Base-by-base conservation (phyloP, 30 jellyfish, hydroid and myxozoan genomes). In the Chrysaora quinquecirrha region DNA sequence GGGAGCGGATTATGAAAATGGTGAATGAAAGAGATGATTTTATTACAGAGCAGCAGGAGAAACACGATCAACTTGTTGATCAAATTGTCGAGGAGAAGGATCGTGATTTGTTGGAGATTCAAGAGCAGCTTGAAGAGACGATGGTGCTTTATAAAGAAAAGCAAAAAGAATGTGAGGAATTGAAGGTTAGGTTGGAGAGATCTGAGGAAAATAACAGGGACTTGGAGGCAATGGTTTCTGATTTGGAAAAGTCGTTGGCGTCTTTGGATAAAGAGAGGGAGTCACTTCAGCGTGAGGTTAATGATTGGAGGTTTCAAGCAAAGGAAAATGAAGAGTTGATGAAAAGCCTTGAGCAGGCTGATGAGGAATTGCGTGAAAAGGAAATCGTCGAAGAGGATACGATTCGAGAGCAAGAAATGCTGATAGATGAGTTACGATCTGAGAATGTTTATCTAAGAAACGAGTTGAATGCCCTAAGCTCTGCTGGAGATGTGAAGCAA, bases 91-190 rank as follows among this genome's bases (percentile, higher is more conserved):
- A 80, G 61, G 96, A 79, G 65, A 78, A 80, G 20, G 89, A 73
- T 50, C 35, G 84, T 48, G 96, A 88, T 38, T 30, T 88, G 82
- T 70, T 64, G 14, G 89, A 75, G 73, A 32, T 88, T 16, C 91
- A 88, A 64, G 87, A 86, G 24, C 89, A 88, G 70, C 74, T 76
- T 33, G 96, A 88, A 56, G 78, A 78, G 74, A 88, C 88, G 2
- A 78, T 80, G 93, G 48, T 46, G 2, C 71, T 80, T 4, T 88
- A 56, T 58, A 78, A 88, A 48, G 85, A 73, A 54, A 88, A 88
- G 85, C 93, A 88, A 28, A 71, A 63, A 19, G 93, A 88, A 61
- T 48, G 80, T 30, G 88, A 58, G 18, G 56, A 33, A 23, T 20
- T 79, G 66, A 48, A 18, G 20, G 34, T 68, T 6, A 21, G 64